A percentile compares a stretch with the other conserved stretches of the same genome.
phyloP scores from a whole-genome alignment of 2,797 vertebrate genomes.

The Oreortyx pictus region DNA sequence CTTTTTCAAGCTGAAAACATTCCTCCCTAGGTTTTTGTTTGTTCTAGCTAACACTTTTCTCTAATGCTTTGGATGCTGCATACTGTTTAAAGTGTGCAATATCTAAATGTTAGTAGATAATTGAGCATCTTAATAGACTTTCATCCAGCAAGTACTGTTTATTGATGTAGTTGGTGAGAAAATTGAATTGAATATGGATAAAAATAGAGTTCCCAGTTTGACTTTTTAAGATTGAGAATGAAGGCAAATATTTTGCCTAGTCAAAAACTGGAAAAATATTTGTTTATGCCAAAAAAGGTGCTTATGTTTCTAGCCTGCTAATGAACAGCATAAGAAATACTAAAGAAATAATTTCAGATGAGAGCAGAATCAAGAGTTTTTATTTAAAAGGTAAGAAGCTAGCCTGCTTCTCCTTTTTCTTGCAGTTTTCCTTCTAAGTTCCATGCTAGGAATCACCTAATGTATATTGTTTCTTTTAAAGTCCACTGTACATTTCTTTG shows the following conservation, averaged over 20 bases:
- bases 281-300: neutral
- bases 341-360: neutral
- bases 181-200: neutral
- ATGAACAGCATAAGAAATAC: neutral
- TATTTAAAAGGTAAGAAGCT: neutral
- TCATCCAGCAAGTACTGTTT: neutral
- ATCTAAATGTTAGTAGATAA: conserved; percentile 33
- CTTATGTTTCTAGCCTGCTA: neutral
- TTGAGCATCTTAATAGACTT: conserved; percentile 9
- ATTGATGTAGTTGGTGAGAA: conserved; percentile 3
- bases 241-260: neutral
- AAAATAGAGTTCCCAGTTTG: neutral
- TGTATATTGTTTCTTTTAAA: neutral
- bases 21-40: conserved; percentile 55
- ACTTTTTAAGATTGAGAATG: neutral
- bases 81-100: conserved; percentile 1
- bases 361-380: neutral
- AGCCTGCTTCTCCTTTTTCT: neutral
- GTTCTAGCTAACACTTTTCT: conserved; percentile 47
- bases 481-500: neutral
- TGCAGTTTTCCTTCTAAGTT: neutral
- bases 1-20: conserved; percentile 38
- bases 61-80: neutral
- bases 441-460: neutral
- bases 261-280: neutral